These are phyloP conservation scores for Phalloptychus januarius DNA, from an alignment of 2,797 vertebrate species.

Conservation along the genomic window DNA sequence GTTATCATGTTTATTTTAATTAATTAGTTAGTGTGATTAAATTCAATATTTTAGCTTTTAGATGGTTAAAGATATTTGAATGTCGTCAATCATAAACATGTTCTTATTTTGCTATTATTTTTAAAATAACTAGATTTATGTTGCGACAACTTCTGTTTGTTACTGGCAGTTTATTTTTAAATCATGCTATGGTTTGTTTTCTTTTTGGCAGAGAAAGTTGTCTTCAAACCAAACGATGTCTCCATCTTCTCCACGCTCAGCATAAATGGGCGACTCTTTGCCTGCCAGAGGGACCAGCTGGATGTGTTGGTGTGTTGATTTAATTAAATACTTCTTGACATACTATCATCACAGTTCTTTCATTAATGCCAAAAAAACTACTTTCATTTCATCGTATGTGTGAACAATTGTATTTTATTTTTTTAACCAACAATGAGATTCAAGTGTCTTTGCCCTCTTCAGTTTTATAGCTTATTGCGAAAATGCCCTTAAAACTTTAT, in stretches of 20 bases:
- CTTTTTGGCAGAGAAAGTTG: slow-evolving; percentile 87
- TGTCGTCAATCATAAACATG: background rate
- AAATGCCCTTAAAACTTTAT: background rate
- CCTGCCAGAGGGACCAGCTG: slow-evolving; percentile 90
- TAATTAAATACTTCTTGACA: background rate
- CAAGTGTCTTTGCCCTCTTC: background rate
- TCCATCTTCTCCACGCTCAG: slow-evolving; percentile 96
- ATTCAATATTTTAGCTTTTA: background rate
- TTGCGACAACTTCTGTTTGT: background rate
- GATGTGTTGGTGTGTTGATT: slow-evolving; percentile 88
- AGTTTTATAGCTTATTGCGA: background rate
- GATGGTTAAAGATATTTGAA: background rate
- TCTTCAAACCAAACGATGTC: slow-evolving; percentile 92
- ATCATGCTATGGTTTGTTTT: slow-evolving; percentile 7
- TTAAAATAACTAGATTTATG: no score
- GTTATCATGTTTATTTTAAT: background rate
- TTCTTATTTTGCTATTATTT: background rate
- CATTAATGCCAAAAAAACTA: background rate
- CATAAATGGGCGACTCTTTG: slow-evolving; percentile 93
- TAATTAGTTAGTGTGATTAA: background rate
- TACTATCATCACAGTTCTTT: background rate
- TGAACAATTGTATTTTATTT: background rate
- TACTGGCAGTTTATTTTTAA: background rate
- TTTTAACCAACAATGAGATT: background rate
- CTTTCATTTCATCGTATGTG: background rate